Evolutionary conservation across 2,888 invertebrate species (phyloP), one percentile per base, ranked within the genome.

Genomic region (Drosophila incognita): DNA sequence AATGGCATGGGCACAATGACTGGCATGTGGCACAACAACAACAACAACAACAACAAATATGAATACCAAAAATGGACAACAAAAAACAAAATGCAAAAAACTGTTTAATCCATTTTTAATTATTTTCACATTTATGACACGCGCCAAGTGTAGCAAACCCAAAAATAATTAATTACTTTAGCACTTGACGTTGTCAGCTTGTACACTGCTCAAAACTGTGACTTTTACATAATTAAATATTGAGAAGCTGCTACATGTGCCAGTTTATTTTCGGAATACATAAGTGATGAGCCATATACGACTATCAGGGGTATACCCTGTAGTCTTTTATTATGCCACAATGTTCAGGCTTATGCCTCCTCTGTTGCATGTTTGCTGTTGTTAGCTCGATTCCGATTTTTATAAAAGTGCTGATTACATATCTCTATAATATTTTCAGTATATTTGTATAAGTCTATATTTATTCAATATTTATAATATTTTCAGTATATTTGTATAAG

Each of bases 101-200:
- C 57, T 13, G 15, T 60, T 42, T 70, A 80, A 82, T 80, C 75
- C 80, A 75, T 75, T 80, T 82, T 82, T 82, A 82, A 82, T 82
- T 82, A 80, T 80, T 80, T 76, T 70, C 68, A 71, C 66, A 68
- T 70, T 77, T 82, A 70, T 62, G 79, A 70, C 79, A 76, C 63
- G 61, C 54, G 33, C 63, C 36, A 68, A 72, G 60, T 67, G 49
- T 51, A 74, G 51, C 67, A 62, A 49, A 52, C 59, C 40, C n/a
- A 49, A 24, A 31, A 62, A 36, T 46, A 67, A 73, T 68, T 56
- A 75, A 63, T 77, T 64, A 61, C 69, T 75, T 75, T 75, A 46
- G 48, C 76, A 40, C 60, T 65, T 65, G 75, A 70, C 75, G 31
- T 54, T 59, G 29, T 48, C 69, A 48, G 35, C 54, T 69, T 74